Percentiles rank a stretch among this genome's conserved stretches.
These are phyloP conservation scores for Danionella dracula DNA, from an alignment of 2,797 vertebrate genomes.

Conservation along the genomic window DNA sequence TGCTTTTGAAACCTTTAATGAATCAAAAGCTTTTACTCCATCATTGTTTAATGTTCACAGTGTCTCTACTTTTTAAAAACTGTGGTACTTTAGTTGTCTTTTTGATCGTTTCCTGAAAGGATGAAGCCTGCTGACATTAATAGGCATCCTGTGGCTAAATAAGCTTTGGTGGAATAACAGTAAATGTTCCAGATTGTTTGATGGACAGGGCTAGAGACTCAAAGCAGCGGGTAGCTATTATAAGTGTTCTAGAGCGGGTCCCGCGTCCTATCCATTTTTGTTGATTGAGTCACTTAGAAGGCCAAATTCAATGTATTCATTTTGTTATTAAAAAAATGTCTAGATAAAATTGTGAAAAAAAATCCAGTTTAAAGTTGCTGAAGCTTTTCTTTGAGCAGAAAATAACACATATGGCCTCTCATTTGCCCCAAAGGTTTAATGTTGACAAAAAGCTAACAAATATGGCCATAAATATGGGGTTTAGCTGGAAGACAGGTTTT, in stretches of 20 bases:
- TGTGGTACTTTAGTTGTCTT: conserved; percentile 64
- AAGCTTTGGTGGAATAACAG: conserved; percentile 75
- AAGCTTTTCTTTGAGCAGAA: conserved; percentile 44
- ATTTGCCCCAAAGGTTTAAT: conserved; percentile 58
- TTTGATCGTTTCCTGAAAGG: conserved; percentile 68
- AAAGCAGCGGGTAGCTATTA: conserved; percentile 77
- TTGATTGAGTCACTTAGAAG: conserved; percentile 39
- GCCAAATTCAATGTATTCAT: not conserved
- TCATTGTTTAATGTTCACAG: conserved; percentile 70
- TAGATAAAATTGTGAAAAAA: not conserved
- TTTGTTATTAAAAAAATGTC: no score
- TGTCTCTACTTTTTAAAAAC: conserved; percentile 70
- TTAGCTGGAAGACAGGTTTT: conserved; percentile 68
- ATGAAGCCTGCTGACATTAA: conserved; percentile 76
- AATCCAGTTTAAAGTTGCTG: not conserved
- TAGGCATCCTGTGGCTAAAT: conserved; percentile 78
- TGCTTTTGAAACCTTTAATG: conserved; percentile 40
- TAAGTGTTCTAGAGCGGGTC: conserved; percentile 61
- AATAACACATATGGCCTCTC: conserved; percentile 60
- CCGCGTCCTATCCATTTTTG: conserved; percentile 61
- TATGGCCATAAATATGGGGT: conserved; percentile 68
- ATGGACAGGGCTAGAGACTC: conserved; percentile 74
- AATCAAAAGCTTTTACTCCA: conserved; percentile 44
- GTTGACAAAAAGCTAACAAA: conserved; percentile 58
- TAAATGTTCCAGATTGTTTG: conserved; percentile 72